Conservation (phyloP, 2,797 vertebrate species). For the Ficedula albicollis region DNA sequence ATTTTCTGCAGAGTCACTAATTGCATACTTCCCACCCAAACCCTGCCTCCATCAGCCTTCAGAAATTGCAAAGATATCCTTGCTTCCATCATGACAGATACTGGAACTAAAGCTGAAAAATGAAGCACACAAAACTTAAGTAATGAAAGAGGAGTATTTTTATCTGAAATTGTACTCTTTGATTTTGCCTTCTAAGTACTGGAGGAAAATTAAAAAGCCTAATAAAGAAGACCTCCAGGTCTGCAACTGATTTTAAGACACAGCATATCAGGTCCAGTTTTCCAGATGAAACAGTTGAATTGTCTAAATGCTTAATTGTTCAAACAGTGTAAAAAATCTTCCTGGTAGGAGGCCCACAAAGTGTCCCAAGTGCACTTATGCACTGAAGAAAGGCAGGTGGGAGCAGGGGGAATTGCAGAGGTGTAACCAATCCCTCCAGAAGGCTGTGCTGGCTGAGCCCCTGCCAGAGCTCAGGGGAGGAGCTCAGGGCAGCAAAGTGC, state of each 20-base stretch:
- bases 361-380: rapidly evolving
- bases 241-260: neutral
- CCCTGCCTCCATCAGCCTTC: neutral
- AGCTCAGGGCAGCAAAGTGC: neutral
- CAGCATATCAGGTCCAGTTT: neutral
- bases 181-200: neutral
- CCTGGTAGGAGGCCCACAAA: neutral
- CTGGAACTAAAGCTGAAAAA: neutral
- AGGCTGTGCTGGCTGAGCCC: neutral
- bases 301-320: neutral
- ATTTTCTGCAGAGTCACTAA: neutral
- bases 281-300: neutral
- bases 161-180: neutral
- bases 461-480: neutral
- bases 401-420: neutral
- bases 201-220: neutral
- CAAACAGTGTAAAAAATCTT: neutral
- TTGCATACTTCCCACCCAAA: neutral
- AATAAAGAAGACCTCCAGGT: neutral
- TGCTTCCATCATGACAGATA: neutral
- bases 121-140: neutral
- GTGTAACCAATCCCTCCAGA: no score
- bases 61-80: neutral
- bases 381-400: neutral
- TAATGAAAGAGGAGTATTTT: neutral